Base-by-base conservation (phyloP, 2,888 invertebrate species). In the Eulithis prunata region DNA sequence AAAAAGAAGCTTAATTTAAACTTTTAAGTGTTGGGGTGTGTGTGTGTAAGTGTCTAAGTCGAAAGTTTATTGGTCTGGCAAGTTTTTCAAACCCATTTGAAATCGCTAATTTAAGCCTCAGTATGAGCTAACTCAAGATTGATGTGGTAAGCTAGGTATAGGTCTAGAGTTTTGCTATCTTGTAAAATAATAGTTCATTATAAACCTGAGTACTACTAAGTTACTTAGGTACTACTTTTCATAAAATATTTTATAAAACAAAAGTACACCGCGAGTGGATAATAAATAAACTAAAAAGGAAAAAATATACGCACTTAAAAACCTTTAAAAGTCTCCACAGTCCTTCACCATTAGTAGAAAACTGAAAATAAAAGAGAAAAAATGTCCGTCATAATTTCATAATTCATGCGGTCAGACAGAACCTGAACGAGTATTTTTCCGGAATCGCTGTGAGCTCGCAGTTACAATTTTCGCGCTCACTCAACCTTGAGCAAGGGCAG, bases 391-490 rank as follows among this genome's bases (percentile, higher is more conserved):
- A 36, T 4, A 21, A 45, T 4, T 64, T 52, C 52, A 62, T 38
- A 65, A 55, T 61, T 60, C 52, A 58, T 52, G 51, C 43, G 57
- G 55, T n/a, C 55, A 52, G 32, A 41, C 71, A 66, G 52, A 72
- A 70, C 72, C 69, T 69, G 65, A 70, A 75, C 71, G 64, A 74
- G 72, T 75, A 71, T 70, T 74, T 69, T 71, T 71, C 71, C 68
- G 67, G 75, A 75, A 81, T 79, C 52, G 45, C 72, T 70, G 72
- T 67, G 72, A 74, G 78, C 75, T 70, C 74, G 76, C 81, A 82
- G 84, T 86, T 81, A 86, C 86, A 89, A 88, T 88, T 89, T 90
- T 87, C 84, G 83, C 84, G 85, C 83, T 85, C 85, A 84, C 85
- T 85, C 88, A 85, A 85, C 86, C 88, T 84, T 86, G 81, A 83